Conservation (phyloP, 2,797 vertebrate genomes). For the Argya squamiceps region DNA sequence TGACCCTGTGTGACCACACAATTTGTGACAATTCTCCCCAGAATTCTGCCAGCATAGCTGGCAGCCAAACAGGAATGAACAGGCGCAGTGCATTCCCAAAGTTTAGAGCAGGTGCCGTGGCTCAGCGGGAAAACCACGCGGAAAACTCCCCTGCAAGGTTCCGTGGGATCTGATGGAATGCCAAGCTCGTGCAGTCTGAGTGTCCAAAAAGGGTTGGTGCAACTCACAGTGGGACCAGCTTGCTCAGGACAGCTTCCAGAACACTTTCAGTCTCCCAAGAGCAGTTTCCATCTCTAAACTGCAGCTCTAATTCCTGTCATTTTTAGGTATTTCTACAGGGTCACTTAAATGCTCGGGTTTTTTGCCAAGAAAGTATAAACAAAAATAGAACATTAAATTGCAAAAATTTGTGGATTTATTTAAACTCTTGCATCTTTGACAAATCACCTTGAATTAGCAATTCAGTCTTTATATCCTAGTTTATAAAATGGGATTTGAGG, state of each 20-base stretch:
- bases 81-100: neutral
- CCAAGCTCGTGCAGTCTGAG: rapidly evolving
- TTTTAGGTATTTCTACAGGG: neutral
- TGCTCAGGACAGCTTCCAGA: neutral
- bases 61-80: neutral
- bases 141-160: neutral
- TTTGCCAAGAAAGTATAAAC: neutral
- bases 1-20: neutral
- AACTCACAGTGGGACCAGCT: neutral
- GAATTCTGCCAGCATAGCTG: neutral
- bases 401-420: neutral
- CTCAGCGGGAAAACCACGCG: neutral
- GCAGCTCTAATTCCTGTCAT: neutral
- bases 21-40: neutral
- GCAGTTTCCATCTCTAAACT: neutral
- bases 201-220: neutral
- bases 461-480: neutral
- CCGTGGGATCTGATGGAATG: rapidly evolving
- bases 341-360: neutral
- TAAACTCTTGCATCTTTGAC: neutral
- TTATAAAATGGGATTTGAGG: neutral
- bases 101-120: neutral
- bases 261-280: neutral
- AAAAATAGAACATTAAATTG: neutral
- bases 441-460: neutral